Evolutionary conservation across 2,797 vertebrate genomes (phyloP), one percentile per base, ranked within the genome.

Genomic region (Esox masquinongy): DNA sequence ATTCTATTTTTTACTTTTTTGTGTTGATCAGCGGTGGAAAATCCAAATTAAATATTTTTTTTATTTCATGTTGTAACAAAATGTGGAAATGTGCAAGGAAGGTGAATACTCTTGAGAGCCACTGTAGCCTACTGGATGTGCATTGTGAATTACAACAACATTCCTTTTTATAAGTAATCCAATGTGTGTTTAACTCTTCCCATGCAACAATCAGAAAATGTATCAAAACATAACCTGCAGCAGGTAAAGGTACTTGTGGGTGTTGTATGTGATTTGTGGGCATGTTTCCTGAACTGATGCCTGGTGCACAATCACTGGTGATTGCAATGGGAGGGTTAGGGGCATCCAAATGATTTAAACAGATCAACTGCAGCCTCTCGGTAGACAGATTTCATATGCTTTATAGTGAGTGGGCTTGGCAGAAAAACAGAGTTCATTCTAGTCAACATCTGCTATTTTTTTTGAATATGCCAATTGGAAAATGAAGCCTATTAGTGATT

Each of bases 401-500:
- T 59, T 59, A 12, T 80, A 74, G 83, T 74, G 79, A 84, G 67
- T 78, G 75, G 79, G 74, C 83, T 72, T 22, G 50, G 63, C 51
- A 79, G 70, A 80, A 88, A 74, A 59, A 59, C 43, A 14, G 1
- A 2, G 43, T 47, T 47, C 43, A 47, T 47, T 47, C 43, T 47
- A 11, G 43, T 47, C 9, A 47, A 47, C 9, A 47, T 9, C 39
- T 91, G 91, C 84, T 80, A 79, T 84, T n/a, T n/a, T 83, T 70
- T 81, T 59, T 47, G 81, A 88, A 87, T 77, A 81, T 87, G 90
- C 88, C 89, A 14, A 47, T 14, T 47, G 83, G 81, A 74, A 47
- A 86, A 86, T 88, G 82, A 69, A 86, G 87, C 80, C 84, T 85
- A 78, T 80, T 84, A 79, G 85, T 22, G 83, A 74, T 61, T 80